phyloP scores from a whole-genome alignment of 2,113 vertebrate genomes.

The Caracal caracal region DNA sequence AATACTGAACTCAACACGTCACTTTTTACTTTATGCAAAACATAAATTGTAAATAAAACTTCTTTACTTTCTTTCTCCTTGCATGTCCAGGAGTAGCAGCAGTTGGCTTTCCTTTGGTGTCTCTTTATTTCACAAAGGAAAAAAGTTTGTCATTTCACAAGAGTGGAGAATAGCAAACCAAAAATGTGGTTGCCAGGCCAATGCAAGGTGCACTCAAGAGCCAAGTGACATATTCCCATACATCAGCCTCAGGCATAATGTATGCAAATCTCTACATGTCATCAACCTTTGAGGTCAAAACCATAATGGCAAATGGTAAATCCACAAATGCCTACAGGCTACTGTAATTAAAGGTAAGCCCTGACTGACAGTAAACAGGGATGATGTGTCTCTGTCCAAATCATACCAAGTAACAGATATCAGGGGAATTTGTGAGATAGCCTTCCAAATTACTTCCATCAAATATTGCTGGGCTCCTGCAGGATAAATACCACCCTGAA shows the following conservation, averaged over 20 bases:
- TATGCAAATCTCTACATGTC: background rate
- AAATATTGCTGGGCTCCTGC: background rate
- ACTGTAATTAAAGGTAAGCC: background rate
- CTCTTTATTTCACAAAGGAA: background rate
- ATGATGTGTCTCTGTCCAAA: background rate
- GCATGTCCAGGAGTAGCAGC: background rate
- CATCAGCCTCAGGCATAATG: background rate
- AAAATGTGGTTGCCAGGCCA: background rate
- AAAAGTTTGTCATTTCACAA: background rate
- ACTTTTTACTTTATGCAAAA: background rate
- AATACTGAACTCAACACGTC: background rate
- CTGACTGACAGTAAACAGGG: background rate
- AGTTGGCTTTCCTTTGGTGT: background rate
- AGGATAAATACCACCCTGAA: background rate
- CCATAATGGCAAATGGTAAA: background rate
- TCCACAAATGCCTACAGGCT: background rate
- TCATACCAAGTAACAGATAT: background rate
- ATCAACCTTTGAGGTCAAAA: background rate
- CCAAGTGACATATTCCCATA: background rate
- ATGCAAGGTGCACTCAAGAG: background rate
- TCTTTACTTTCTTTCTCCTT: background rate
- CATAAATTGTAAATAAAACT: conserved; percentile 6
- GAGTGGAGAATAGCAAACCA: background rate
- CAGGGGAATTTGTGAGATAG: background rate
- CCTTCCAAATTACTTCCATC: background rate